A percentile compares a stretch with the other conserved stretches of the same genome.
Conservation (phyloP, 2,888 invertebrate genomes). For the Philereme transversata region DNA sequence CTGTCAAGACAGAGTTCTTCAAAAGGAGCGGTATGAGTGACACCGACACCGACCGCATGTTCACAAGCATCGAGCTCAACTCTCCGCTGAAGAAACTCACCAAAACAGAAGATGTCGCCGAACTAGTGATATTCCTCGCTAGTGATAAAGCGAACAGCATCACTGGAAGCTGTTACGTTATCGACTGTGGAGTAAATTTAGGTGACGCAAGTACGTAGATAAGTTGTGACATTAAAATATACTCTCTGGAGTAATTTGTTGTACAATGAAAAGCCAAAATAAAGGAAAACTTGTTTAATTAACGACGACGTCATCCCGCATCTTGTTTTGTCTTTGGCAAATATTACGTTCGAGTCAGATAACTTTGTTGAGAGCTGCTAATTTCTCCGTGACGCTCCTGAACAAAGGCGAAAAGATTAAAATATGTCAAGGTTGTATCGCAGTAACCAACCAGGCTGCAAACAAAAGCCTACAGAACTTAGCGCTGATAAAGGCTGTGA, state of each 20-base stretch:
- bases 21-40: slow-evolving; percentile 57
- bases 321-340: slow-evolving; percentile 40
- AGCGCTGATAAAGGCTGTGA: slow-evolving; percentile 63
- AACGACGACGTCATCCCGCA: slow-evolving; percentile 40
- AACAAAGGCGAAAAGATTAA: slow-evolving; percentile 70
- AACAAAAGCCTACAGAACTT: slow-evolving; percentile 63
- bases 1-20: slow-evolving; percentile 63
- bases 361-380: slow-evolving; percentile 59
- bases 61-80: slow-evolving; percentile 46
- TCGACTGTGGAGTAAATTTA: slow-evolving; percentile 64
- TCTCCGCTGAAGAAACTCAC: slow-evolving; percentile 58
- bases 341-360: slow-evolving; percentile 53
- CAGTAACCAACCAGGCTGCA: slow-evolving; percentile 51
- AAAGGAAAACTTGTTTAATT: slow-evolving; percentile 44
- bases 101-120: slow-evolving; percentile 60
- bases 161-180: slow-evolving; percentile 58
- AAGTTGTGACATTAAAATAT: slow-evolving; percentile 40
- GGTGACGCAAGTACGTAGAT: slow-evolving; percentile 48
- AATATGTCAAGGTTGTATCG: slow-evolving; percentile 57
- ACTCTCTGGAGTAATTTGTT: slow-evolving; percentile 36
- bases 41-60: slow-evolving; percentile 50
- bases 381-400: slow-evolving; percentile 53
- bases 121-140: slow-evolving; percentile 61
- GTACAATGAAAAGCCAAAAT: slow-evolving; percentile 38
- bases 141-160: slow-evolving; percentile 64